Evolutionary conservation across 1,140 invertebrate species (phyloP).

Genomic region (Mercenaria mercenaria): DNA sequence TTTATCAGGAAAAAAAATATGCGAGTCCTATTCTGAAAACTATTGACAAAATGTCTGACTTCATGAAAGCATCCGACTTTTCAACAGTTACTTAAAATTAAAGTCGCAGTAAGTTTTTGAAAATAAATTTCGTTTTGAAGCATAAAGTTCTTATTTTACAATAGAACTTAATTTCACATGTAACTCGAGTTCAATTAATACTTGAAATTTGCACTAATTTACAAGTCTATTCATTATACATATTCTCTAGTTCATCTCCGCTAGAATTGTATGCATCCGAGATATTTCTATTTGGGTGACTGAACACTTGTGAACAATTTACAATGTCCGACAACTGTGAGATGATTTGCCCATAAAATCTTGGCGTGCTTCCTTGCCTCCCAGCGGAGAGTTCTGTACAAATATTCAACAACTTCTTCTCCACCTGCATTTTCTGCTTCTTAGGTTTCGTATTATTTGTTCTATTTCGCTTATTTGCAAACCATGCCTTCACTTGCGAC

Average conservation of each 20-base stretch:
- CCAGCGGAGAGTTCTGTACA: constrained; percentile 71
- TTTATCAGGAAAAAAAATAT: no score
- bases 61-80: no score
- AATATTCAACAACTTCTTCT: constrained; percentile 76
- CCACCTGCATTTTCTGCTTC: constrained; percentile 77
- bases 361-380: constrained; percentile 40
- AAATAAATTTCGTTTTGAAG: no score
- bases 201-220: no score
- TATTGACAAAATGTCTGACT: no score
- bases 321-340: constrained; percentile 77
- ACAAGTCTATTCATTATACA: not conserved
- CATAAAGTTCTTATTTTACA: no score
- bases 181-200: no score
- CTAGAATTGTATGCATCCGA: constrained; percentile 37
- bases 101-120: no score
- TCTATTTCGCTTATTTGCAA: constrained; percentile 83
- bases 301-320: constrained; percentile 71
- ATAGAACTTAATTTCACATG: no score
- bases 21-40: no score
- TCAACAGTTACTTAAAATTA: no score
- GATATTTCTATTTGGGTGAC: not conserved
- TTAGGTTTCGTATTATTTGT: constrained; percentile 82
- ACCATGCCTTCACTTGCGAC: constrained; percentile 84
- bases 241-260: constrained; percentile 53
- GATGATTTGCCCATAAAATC: constrained; percentile 78